These are phyloP conservation scores for Anniella stebbinsi DNA, from an alignment of 2,797 vertebrate species.

Conservation along the genomic window DNA sequence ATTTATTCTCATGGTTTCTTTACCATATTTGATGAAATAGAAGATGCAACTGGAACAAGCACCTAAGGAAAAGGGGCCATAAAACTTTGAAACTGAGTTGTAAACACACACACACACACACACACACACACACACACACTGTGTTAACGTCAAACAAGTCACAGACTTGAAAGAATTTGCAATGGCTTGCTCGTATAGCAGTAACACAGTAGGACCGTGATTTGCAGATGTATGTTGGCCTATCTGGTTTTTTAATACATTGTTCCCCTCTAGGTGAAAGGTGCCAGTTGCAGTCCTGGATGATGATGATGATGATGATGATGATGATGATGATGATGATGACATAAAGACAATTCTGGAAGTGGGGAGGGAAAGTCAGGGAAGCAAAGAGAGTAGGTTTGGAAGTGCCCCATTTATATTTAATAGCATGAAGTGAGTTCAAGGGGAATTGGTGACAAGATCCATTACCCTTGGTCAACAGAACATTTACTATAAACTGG, in stretches of 20 bases:
- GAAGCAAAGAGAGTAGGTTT: conserved; percentile 52
- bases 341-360: conserved; percentile 51
- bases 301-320: conserved; percentile 54
- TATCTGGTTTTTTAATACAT: conserved; percentile 67
- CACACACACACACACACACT: conserved; percentile 67
- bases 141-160: conserved; percentile 73
- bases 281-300: conserved; percentile 57
- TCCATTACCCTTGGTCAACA: background rate
- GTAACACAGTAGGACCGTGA: conserved; percentile 50
- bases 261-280: conserved; percentile 56
- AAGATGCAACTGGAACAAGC: conserved; percentile 78
- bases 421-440: conserved; percentile 15
- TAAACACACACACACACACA: conserved; percentile 72
- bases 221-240: conserved; percentile 66
- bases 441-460: conserved; percentile 1
- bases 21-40: conserved; percentile 85
- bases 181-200: conserved; percentile 57
- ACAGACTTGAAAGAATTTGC: conserved; percentile 70
- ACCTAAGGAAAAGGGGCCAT: conserved; percentile 78
- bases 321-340: conserved; percentile 35
- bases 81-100: conserved; percentile 74
- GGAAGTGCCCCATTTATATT: conserved; percentile 3
- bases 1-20: conserved; percentile 82
- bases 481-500: background rate
- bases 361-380: conserved; percentile 37